Percentiles rank a stretch among this genome's conserved stretches.
phyloP scores from a whole-genome alignment of 64 coral and sea anemone species.

The Stichodactyla helianthus region DNA sequence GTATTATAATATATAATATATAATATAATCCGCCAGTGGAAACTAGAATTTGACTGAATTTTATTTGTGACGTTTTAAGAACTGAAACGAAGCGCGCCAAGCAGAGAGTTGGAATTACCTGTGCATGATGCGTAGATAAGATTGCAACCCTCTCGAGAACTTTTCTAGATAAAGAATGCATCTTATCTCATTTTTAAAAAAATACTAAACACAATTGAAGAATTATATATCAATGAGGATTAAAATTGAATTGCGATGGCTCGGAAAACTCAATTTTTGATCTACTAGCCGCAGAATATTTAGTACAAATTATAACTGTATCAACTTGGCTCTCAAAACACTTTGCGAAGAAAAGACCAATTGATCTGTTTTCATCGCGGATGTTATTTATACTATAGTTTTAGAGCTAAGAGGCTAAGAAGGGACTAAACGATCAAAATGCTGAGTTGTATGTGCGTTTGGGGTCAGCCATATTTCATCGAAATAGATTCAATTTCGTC shows the following conservation, averaged over 20 bases:
- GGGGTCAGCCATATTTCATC: constrained; percentile 17
- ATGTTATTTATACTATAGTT: not conserved
- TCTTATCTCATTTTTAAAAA: not conserved
- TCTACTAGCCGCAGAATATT: not conserved
- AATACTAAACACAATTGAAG: not conserved
- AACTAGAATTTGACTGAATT: too few relatives aligned
- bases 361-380: not conserved
- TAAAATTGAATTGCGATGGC: not conserved
- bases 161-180: not conserved
- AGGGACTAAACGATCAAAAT: not conserved
- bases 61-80: too few relatives aligned
- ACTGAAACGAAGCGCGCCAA: too few relatives aligned
- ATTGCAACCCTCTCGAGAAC: not conserved
- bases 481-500: not conserved
- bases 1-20: too few relatives aligned
- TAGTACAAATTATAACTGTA: not conserved
- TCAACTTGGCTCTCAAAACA: not conserved
- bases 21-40: too few relatives aligned
- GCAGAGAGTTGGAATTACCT: not conserved
- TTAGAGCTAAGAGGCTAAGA: not conserved
- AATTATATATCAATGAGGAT: not conserved
- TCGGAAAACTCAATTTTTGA: not conserved
- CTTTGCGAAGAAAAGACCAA: not conserved
- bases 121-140: not conserved
- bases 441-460: not conserved